A percentile compares a stretch with the other conserved stretches of the same genome.
Conservation (phyloP, 2,797 vertebrate genomes). For the Glyptemys insculpta region DNA sequence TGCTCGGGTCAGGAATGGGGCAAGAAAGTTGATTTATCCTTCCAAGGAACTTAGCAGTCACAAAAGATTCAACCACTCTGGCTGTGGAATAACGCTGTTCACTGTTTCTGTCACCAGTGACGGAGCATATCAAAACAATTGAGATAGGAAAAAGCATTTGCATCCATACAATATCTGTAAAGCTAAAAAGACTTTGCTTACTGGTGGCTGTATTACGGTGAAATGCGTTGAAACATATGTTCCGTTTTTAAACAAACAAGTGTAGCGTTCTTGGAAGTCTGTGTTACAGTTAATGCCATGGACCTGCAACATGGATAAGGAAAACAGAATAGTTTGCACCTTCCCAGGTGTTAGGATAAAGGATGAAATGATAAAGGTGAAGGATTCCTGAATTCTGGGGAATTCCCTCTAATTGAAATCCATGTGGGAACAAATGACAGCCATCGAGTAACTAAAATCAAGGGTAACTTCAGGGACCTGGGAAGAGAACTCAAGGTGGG, state of each 20-base stretch:
- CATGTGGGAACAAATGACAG: neutral
- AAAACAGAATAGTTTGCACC: constrained; percentile 46
- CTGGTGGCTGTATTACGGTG: constrained; percentile 40
- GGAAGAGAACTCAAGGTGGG: neutral
- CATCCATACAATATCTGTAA: constrained; percentile 2
- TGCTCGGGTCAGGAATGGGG: neutral
- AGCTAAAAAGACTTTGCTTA: constrained; percentile 45
- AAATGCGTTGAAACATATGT: constrained; percentile 23
- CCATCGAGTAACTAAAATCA: neutral
- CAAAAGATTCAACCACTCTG: neutral
- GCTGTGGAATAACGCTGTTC: constrained; percentile 13
- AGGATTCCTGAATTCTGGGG: neutral
- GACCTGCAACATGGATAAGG: constrained; percentile 42
- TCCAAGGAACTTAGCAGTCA: constrained; percentile 31
- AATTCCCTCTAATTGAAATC: neutral
- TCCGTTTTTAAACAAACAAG: constrained; percentile 26
- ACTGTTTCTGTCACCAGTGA: constrained; percentile 24
- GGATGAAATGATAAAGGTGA: constrained; percentile 26
- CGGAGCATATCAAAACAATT: constrained; percentile 52
- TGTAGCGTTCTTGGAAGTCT: constrained; percentile 42
- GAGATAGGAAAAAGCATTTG: neutral
- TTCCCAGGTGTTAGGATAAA: constrained; percentile 49
- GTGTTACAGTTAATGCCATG: constrained; percentile 37
- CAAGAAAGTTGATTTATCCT: neutral
- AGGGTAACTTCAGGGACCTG: neutral